A percentile compares a stretch with the other conserved stretches of the same genome.
Conservation (phyloP, 2,113 vertebrate species). For the Noctilio leporinus region DNA sequence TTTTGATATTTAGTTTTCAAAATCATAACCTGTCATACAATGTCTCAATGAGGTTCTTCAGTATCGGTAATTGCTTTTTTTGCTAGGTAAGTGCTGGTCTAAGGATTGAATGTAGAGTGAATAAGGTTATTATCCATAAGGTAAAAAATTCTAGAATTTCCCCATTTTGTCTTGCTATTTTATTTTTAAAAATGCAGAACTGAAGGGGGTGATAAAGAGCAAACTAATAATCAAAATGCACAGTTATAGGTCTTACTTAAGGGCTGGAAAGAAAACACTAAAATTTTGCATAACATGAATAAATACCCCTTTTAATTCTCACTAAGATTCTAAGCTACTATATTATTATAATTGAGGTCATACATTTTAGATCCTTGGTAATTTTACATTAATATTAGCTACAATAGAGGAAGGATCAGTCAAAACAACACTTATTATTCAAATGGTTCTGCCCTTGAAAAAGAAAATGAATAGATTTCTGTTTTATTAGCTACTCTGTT, state of each 20-base stretch:
- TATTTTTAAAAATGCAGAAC: slow-evolving; percentile 10
- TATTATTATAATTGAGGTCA: neutral
- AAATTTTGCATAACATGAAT: neutral
- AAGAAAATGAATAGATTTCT: neutral
- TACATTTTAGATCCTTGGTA: neutral
- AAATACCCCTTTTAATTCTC: neutral
- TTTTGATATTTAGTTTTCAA: neutral
- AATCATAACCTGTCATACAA: neutral
- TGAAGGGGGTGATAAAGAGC: neutral
- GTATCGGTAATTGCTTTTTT: neutral
- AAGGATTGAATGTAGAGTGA: neutral
- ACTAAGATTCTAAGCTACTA: neutral
- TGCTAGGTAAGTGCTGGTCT: neutral
- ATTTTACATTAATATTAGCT: neutral
- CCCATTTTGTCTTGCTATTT: neutral
- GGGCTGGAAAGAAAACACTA: neutral
- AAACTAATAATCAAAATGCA: neutral
- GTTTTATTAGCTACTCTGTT: neutral
- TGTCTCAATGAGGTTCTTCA: neutral
- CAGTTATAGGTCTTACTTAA: neutral
- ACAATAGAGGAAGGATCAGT: neutral
- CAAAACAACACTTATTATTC: neutral
- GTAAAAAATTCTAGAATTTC: neutral
- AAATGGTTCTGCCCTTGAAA: neutral
- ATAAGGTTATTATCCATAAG: neutral